These are phyloP conservation scores for Scarus forsteni DNA, from an alignment of 2,797 vertebrate genomes.

Conservation along the genomic window DNA sequence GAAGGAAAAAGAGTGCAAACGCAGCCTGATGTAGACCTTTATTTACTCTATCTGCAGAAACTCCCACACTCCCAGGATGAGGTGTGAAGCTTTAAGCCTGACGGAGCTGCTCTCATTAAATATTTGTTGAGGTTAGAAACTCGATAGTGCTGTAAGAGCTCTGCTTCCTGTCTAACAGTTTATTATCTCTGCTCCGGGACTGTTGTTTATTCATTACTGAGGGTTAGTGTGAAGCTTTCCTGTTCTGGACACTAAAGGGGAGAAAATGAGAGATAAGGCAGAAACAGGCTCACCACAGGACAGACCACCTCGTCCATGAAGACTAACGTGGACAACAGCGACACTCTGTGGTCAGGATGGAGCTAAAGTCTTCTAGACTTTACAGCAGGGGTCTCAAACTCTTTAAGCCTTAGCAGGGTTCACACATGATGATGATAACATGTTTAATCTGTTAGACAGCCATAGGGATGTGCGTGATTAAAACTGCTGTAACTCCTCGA, in stretches of 20 bases:
- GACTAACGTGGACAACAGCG: slow-evolving; percentile 59
- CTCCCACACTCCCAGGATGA: background rate
- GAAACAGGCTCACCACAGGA: slow-evolving; percentile 37
- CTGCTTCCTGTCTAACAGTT: slow-evolving; percentile 62
- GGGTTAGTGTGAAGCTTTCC: slow-evolving; percentile 54
- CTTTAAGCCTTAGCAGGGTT: too few relatives aligned
- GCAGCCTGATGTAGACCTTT: too few relatives aligned
- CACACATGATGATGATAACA: too few relatives aligned
- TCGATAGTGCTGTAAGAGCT: slow-evolving; percentile 25
- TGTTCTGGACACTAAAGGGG: slow-evolving; percentile 39
- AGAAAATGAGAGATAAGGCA: slow-evolving; percentile 40
- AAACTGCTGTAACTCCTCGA: too few relatives aligned
- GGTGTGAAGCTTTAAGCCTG: slow-evolving; percentile 7
- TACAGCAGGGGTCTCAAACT: too few relatives aligned
- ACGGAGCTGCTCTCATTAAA: slow-evolving; percentile 30
- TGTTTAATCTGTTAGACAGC: too few relatives aligned
- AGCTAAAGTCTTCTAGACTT: background rate
- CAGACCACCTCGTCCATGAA: slow-evolving; percentile 7
- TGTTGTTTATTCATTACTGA: slow-evolving; percentile 62
- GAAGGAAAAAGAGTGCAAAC: too few relatives aligned
- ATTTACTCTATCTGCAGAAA: too few relatives aligned
- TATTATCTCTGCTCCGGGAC: slow-evolving; percentile 54
- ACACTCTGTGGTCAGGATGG: slow-evolving; percentile 67
- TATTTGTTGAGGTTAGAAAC: slow-evolving; percentile 28
- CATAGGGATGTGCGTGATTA: too few relatives aligned